phyloP scores from a whole-genome alignment of 2,888 invertebrate genomes.

The Drosophila ustulata region DNA sequence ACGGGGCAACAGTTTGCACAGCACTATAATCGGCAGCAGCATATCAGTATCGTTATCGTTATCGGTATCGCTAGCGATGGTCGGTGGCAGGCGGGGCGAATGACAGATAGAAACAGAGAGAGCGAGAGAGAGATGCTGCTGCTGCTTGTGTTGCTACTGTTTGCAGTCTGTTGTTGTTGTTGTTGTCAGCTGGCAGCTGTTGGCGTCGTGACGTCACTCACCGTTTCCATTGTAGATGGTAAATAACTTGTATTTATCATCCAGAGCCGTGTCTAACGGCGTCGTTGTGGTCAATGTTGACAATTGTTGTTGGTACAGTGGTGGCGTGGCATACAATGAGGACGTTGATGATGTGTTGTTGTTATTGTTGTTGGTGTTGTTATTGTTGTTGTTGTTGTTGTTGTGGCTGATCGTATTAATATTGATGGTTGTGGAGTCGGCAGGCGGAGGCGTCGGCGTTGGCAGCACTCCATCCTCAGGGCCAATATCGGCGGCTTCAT shows the following conservation, averaged over 20 bases:
- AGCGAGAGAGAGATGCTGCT: conserved; percentile 4
- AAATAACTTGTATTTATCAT: conserved; percentile 85
- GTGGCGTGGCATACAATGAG: conserved; percentile 74
- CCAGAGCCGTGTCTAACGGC: conserved; percentile 73
- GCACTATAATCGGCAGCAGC: conserved; percentile 29
- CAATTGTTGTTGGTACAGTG: conserved; percentile 78
- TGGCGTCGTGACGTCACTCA: conserved; percentile 77
- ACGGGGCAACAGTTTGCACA: conserved; percentile 32
- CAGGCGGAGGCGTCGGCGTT: conserved; percentile 18
- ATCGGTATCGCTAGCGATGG: conserved; percentile 3
- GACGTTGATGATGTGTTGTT: conserved; percentile 69
- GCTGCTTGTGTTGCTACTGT: conserved; percentile 12
- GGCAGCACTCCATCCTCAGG: conserved; percentile 47
- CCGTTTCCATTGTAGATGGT: conserved; percentile 85
- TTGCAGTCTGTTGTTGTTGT: neutral
- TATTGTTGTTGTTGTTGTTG: conserved; percentile 35
- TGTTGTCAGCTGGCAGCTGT: conserved; percentile 7
- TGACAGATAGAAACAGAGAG: no score
- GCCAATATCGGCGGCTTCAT: conserved; percentile 55
- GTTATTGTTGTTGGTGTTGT: conserved; percentile 31
- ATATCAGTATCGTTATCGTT: conserved; percentile 27
- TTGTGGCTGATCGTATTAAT: conserved; percentile 47
- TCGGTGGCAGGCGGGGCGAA: no score
- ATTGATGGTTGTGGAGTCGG: conserved; percentile 68
- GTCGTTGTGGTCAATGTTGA: conserved; percentile 73